Conservation (phyloP, 2,797 vertebrate genomes). For the Lycodopsis pacificus region DNA sequence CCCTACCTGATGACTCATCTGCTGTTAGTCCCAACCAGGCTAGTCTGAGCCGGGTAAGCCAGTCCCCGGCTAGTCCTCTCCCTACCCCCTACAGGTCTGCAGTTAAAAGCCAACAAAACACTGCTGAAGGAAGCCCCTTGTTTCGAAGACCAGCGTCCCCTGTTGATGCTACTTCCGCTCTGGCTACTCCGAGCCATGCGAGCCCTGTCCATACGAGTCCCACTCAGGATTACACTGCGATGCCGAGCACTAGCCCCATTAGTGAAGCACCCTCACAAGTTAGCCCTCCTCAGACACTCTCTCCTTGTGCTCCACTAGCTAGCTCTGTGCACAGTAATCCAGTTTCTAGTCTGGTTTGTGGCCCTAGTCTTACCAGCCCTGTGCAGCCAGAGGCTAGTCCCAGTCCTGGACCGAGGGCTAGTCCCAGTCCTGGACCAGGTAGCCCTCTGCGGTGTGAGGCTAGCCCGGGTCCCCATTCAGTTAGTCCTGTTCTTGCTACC, state of each 20-base stretch:
- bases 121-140: conserved; percentile 9
- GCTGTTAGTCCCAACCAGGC: conserved; percentile 12
- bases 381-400: not conserved
- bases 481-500: not conserved
- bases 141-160: conserved; percentile 20
- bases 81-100: not conserved
- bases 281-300: conserved; percentile 26
- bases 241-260: conserved; percentile 24
- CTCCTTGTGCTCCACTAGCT: conserved; percentile 5
- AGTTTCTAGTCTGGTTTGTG: conserved; percentile 23
- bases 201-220: conserved; percentile 26
- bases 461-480: not conserved
- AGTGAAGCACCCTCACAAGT: conserved; percentile 11
- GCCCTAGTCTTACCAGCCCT: not conserved
- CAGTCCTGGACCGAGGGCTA: not conserved
- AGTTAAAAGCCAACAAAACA: conserved; percentile 21
- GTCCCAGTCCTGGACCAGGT: not conserved
- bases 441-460: not conserved
- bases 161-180: conserved; percentile 25
- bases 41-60: conserved; percentile 16
- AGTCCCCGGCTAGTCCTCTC: conserved; percentile 7
- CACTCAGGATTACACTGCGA: conserved; percentile 52
- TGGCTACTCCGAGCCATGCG: conserved; percentile 4
- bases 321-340: conserved; percentile 21
- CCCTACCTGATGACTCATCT: conserved; percentile 1